Base-by-base conservation (phyloP, 1,140 invertebrate species). In the Drosophila paulistorum region DNA sequence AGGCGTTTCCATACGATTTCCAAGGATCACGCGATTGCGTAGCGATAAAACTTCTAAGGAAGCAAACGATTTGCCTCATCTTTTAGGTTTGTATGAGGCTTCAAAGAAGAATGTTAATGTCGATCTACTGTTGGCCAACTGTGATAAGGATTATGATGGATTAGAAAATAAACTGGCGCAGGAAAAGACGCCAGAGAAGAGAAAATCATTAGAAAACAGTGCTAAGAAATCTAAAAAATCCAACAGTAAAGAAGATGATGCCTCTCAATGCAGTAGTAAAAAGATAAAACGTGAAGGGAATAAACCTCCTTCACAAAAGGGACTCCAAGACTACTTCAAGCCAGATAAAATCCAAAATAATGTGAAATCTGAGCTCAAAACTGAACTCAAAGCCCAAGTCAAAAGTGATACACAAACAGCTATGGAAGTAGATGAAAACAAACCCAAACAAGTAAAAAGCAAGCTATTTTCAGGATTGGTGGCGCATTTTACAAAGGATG, bases 1-100 rank as follows among this genome's bases (percentile, higher is more conserved):
- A 90, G 97, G 97, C 5, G 98, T 98, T 81, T 98, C 97, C 3
- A 97, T 99, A 55, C 93, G 98, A 76, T 99, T 99, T 93, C 98
- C 98, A 4, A 93, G 98, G 71, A 96, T 98, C 0, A 97, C 97
- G 1, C 94, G 95, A 74, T 95, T 98, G 65, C 94, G 97, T 54
- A 92, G 94, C 74, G 98, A 98, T 89, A 98, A 98, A 93, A 93
- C 94, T 60, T 98, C 97, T 95, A 92, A 96, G 80, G 94, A 95
- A 0, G 97, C 97, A 0, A 98, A 97, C 0, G 95, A 94, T 90
- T 92, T 98, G 35, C 93, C 95, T 42, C 95, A 97, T 90, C 92
- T 98, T 1, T 93, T 94, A 70, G 79, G 91, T 54, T 91, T 96
- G 5, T 96, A 94, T 79, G 92, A 94, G 55, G 94, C 94, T n/a